These are phyloP conservation scores for Acipenser ruthenus DNA, from an alignment of 2,797 vertebrate genomes.

Conservation along the genomic window DNA sequence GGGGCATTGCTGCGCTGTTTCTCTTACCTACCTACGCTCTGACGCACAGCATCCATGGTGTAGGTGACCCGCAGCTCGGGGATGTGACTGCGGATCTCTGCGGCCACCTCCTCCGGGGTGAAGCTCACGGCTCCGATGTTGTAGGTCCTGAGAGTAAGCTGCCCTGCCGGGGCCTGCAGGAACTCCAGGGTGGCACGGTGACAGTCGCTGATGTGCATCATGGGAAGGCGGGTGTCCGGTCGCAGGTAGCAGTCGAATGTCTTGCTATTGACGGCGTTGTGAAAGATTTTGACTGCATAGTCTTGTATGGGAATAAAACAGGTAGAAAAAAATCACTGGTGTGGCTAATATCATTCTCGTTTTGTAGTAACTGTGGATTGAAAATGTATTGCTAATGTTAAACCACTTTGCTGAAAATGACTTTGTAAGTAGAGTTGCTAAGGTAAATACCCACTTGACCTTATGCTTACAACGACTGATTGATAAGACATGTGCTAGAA, in stretches of 20 bases:
- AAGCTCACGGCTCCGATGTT: constrained; percentile 71
- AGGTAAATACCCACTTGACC: too few species aligned
- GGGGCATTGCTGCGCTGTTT: not conserved
- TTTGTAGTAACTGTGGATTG: too few species aligned
- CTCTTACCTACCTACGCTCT: constrained; percentile 54
- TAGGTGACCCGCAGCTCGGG: constrained; percentile 63
- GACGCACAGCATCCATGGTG: constrained; percentile 58
- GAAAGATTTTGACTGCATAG: constrained; percentile 69
- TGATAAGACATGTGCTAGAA: too few species aligned
- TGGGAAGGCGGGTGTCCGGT: constrained; percentile 65
- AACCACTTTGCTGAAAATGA: too few species aligned
- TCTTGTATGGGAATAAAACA: constrained; percentile 39
- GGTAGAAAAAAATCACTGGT: too few species aligned
- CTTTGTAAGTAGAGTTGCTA: too few species aligned
- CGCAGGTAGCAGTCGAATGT: constrained; percentile 64
- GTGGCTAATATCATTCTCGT: too few species aligned
- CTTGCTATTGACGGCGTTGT: constrained; percentile 61
- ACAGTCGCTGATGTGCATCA: constrained; percentile 74
- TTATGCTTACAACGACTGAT: too few species aligned
- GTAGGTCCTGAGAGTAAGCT: constrained; percentile 60
- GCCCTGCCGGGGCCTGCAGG: constrained; percentile 57
- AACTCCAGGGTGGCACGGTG: constrained; percentile 67
- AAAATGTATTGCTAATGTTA: too few species aligned
- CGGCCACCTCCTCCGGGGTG: constrained; percentile 62
- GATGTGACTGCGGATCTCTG: constrained; percentile 62